Base-by-base conservation (phyloP, 2,888 invertebrate species). In the Stenichneumon culpator region DNA sequence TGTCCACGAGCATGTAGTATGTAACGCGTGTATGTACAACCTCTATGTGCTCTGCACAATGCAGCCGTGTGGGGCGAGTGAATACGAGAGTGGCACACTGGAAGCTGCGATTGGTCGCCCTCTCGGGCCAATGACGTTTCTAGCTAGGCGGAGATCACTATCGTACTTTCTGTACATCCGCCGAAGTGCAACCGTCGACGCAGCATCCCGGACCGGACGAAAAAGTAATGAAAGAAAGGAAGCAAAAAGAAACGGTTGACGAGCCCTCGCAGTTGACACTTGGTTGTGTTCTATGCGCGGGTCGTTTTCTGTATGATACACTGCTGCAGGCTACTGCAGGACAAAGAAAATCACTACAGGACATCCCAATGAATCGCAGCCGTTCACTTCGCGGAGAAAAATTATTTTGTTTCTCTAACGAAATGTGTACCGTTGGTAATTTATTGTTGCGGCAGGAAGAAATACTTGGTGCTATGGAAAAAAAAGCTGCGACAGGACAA, bases 51-150 rank as follows among this genome's bases (percentile, higher is more conserved):
- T 52, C 52, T 39, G 25, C 54, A 52, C 63, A 25, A 36, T n/a
- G 25, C 28, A 67, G 19, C 50, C 22, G 65, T 39, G 65, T 65
- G 75, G 77, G 77, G 77, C 19, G 52, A 67, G 39, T 77, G 1
- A 77, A 65, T 67, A n/a, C 36, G n/a, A 74, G 36, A 50, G 75
- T 69, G 22, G 28, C 16, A 22, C 50, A 25, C 16, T 22, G 84
- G 60, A 75, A 9, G 75, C 73, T 79, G 79, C 57, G 86, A 90
- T 90, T 90, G 89, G 90, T 47, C 70, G 82, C 39, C 16, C 16
- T 39, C 47, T 57, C 72, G 86, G 84, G 84, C 90, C 89, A 90
- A 90, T 90, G 57, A 69, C 19, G 72, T 16, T 11, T 65, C 28
- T n/a, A 22, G 9, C 36, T 80, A 74, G 90, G 89, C 89, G 90